These are phyloP conservation scores for Papilio glaucus DNA, from an alignment of 1,140 invertebrate genomes.

Conservation along the genomic window DNA sequence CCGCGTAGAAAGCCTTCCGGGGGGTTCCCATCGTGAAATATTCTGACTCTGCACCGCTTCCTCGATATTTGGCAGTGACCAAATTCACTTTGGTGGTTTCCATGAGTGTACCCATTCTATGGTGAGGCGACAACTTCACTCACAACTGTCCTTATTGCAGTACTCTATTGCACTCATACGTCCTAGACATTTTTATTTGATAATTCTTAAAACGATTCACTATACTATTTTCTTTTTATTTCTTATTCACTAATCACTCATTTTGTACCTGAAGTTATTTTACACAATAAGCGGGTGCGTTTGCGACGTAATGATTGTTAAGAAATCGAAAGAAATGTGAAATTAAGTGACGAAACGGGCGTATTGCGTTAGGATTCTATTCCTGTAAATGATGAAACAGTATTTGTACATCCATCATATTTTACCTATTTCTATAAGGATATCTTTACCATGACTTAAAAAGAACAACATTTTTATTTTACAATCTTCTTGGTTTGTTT, in stretches of 20 bases:
- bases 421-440: too few relatives aligned
- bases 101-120: slow-evolving; percentile 79
- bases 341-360: background rate
- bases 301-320: slow-evolving; percentile 1
- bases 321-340: slow-evolving; percentile 1
- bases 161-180: slow-evolving; percentile 57
- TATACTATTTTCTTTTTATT: background rate
- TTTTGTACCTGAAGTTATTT: background rate
- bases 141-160: slow-evolving; percentile 53
- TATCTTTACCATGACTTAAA: background rate
- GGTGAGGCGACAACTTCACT: slow-evolving; percentile 52
- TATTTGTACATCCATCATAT: background rate
- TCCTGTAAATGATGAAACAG: background rate
- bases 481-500: background rate
- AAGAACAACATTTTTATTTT: slow-evolving; percentile 6
- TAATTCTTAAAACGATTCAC: slow-evolving; percentile 9
- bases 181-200: slow-evolving; percentile 46
- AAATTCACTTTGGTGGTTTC: slow-evolving; percentile 72
- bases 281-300: slow-evolving; percentile 32
- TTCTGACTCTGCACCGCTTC: slow-evolving; percentile 52
- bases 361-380: background rate
- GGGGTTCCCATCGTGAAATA: slow-evolving; percentile 68
- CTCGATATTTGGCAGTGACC: slow-evolving; percentile 64
- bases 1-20: slow-evolving; percentile 60
- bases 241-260: slow-evolving; percentile 4